phyloP scores from a whole-genome alignment of 2,113 vertebrate species.

The Pangasianodon gigas region DNA sequence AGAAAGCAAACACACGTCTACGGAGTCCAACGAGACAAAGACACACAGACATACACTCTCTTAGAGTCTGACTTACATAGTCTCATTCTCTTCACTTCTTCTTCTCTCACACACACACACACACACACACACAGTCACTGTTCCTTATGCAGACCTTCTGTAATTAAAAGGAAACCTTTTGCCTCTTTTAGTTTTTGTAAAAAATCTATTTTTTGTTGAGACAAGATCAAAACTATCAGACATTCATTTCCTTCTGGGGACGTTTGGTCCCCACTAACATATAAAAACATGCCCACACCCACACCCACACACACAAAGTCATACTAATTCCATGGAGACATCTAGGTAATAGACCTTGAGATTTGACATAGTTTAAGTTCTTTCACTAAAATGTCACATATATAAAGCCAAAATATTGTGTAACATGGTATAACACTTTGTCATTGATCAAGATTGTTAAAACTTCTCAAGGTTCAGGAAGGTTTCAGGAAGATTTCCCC shows the following conservation, averaged over 20 bases:
- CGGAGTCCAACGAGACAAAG: not conserved
- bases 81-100: not conserved
- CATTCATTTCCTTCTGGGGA: not conserved
- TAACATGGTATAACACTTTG: not conserved
- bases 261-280: too few species aligned
- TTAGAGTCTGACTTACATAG: slow-evolving; percentile 7
- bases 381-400: not conserved
- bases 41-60: not conserved
- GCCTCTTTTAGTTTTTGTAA: too few species aligned
- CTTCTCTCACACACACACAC: not conserved
- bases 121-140: not conserved
- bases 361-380: not conserved
- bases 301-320: not conserved
- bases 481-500: slow-evolving; percentile 32
- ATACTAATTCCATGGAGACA: not conserved
- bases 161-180: not conserved
- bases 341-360: not conserved
- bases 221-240: not conserved
- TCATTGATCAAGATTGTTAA: not conserved
- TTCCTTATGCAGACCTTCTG: not conserved
- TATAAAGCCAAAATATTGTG: not conserved
- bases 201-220: not conserved
- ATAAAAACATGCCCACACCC: too few species aligned
- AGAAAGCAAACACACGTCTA: slow-evolving; percentile 50
- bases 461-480: not conserved